Percentiles rank a stretch among this genome's conserved stretches.
These are phyloP conservation scores for Digitonthophagus gazella DNA, from an alignment of 2,888 invertebrate species.

Conservation along the genomic window DNA sequence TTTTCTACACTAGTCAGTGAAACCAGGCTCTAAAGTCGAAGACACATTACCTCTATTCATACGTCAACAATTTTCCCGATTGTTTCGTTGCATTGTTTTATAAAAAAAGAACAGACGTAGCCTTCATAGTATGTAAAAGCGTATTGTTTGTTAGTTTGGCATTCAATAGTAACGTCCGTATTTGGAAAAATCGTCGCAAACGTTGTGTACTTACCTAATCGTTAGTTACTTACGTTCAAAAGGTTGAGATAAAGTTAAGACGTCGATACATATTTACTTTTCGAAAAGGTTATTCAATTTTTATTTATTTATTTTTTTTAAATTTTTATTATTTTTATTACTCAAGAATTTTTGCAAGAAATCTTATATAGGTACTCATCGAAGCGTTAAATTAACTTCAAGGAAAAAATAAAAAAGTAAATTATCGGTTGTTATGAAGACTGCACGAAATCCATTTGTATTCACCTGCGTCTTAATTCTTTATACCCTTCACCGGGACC, in stretches of 20 bases:
- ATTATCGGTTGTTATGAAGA: too few species aligned
- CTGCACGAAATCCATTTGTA: background rate
- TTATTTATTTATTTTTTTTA: background rate
- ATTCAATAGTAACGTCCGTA: background rate
- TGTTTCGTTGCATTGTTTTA: background rate
- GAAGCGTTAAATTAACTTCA: background rate
- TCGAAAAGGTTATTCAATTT: background rate
- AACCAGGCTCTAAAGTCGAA: too few species aligned
- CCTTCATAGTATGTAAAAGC: background rate
- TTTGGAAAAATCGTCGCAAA: background rate
- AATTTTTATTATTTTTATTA: background rate
- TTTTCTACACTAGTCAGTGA: too few species aligned
- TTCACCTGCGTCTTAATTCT: too few species aligned
- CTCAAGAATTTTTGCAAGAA: background rate
- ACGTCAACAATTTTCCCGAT: background rate
- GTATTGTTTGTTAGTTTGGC: background rate
- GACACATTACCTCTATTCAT: background rate
- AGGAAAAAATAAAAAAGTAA: background rate
- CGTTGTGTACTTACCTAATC: background rate
- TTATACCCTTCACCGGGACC: background rate
- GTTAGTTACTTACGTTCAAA: background rate
- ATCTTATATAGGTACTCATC: background rate
- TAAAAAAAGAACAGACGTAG: background rate
- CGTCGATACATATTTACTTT: background rate
- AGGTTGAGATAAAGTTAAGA: background rate